Base-by-base conservation (phyloP, 1,140 invertebrate species). In the Drosophila melanogaster region DNA sequence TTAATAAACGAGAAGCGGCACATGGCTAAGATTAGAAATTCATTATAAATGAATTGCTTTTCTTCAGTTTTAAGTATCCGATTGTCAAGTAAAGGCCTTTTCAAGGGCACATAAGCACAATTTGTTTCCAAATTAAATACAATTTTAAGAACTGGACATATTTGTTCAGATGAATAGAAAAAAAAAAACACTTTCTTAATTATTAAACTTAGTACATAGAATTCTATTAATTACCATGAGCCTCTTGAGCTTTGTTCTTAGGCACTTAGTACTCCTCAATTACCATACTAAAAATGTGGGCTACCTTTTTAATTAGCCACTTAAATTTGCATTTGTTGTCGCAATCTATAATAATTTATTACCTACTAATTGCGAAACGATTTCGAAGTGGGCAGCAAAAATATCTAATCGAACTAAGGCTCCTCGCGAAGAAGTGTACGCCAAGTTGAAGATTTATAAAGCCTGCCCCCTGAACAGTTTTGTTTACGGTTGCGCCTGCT, bases 321-420 rank as follows among this genome's bases (percentile, higher is more conserved):
- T 57, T 74, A 59, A 73, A 74, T 65, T 75, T 64, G 58, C 49
- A 55, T 60, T 77, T 59, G 54, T 69, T 14, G 19, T 53, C 19
- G 24, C 33, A 41, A 53, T 64, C 40, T 64, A n/a, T n/a, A 30
- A 14, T 65, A 56, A 83, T 84, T 83, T 83, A 84, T 62, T 44
- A 46, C 41, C 56, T 19, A 57, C 59, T 62, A 54, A 73, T 51
- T 44, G 57, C 26, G 46, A 19, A 67, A 65, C 64, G 15, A 50
- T 51, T 78, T 56, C 30, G 19, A 35, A 67, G 44, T 57, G 56
- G 56, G 1, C n/a, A 37, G 26, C 33, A 14, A n/a, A 60, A 49
- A 50, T 87, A 78, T 78, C 75, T 87, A 54, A 87, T 87, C 83
- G 61, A 56, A 46, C 57, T 69, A 53, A 35, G 24, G 19, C 24